A percentile compares a stretch with the other conserved stretches of the same genome.
Conservation (phyloP, 1,140 invertebrate genomes). For the Gyrodactylus salaris region DNA sequence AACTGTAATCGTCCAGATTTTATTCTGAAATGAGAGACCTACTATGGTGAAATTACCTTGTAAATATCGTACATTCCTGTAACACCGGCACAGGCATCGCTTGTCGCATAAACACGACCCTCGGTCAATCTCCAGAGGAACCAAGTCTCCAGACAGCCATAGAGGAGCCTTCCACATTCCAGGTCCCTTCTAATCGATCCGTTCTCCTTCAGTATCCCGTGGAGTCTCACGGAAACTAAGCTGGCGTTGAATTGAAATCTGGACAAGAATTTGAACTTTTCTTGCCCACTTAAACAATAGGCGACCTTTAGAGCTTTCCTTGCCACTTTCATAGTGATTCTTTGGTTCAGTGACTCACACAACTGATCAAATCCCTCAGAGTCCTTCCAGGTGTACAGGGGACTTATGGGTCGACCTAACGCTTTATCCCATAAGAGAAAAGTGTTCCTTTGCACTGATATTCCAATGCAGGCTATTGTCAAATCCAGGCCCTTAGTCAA, state of each 20-base stretch:
- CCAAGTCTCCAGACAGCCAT: slow-evolving; percentile 76
- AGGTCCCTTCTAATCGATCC: not conserved
- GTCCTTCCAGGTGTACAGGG: not conserved
- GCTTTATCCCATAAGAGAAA: slow-evolving; percentile 4
- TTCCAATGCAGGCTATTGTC: not conserved
- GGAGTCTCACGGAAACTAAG: not conserved
- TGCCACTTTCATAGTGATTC: not conserved
- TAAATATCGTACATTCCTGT: slow-evolving; percentile 76
- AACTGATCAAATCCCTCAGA: not conserved
- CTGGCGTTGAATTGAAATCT: not conserved
- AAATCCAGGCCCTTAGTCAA: too few relatives aligned
- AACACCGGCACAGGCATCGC: slow-evolving; percentile 49
- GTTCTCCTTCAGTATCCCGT: not conserved
- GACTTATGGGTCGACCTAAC: not conserved
- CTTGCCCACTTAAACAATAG: not conserved
- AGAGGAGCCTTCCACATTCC: slow-evolving; percentile 28
- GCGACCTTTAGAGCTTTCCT: not conserved
- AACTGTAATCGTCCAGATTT: too few relatives aligned
- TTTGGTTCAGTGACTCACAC: not conserved
- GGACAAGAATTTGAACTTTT: not conserved
- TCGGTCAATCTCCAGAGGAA: slow-evolving; percentile 42
- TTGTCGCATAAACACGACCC: slow-evolving; percentile 35
- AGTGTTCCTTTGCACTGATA: slow-evolving; percentile 1
- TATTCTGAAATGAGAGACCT: not conserved
- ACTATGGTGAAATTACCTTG: slow-evolving; percentile 25